phyloP scores from a whole-genome alignment of 2,888 invertebrate species.

The Hemithea aestivaria region DNA sequence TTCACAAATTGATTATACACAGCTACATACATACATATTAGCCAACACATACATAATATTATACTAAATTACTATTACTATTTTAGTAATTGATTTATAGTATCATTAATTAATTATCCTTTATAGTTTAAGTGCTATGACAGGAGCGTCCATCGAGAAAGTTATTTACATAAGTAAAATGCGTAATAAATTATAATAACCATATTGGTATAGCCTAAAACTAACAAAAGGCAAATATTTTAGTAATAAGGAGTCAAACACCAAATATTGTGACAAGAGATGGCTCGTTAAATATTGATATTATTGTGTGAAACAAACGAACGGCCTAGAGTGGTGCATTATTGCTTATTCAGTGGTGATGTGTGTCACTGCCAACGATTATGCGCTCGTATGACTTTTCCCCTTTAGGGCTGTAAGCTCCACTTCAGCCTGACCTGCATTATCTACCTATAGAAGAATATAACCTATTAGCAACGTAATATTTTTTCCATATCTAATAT shows the following conservation, averaged over 20 bases:
- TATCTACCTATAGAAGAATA: not conserved
- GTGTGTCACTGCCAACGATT: constrained; percentile 68
- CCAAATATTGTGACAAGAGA: constrained; percentile 31
- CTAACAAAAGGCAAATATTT: constrained; percentile 10
- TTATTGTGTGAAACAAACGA: constrained; percentile 53
- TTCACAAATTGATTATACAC: constrained; percentile 21
- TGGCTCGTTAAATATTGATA: constrained; percentile 45
- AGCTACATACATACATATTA: not conserved
- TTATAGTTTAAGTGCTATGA: not conserved
- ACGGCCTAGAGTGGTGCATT: constrained; percentile 47
- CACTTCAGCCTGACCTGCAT: constrained; percentile 41
- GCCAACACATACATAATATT: no score
- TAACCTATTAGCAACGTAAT: no score
- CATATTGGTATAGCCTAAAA: constrained; percentile 9
- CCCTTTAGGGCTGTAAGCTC: constrained; percentile 46
- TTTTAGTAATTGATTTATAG: no score
- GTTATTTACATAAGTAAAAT: no score
- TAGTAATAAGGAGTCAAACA: constrained; percentile 9
- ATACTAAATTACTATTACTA: no score
- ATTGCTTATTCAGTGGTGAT: constrained; percentile 56
- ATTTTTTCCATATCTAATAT: no score
- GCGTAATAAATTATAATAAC: not conserved
- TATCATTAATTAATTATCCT: no score
- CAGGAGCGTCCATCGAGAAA: not conserved
- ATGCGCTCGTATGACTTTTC: constrained; percentile 53